Evolutionary conservation across 2,797 vertebrate genomes (phyloP).

Genomic region (Adrianichthys oophorus): DNA sequence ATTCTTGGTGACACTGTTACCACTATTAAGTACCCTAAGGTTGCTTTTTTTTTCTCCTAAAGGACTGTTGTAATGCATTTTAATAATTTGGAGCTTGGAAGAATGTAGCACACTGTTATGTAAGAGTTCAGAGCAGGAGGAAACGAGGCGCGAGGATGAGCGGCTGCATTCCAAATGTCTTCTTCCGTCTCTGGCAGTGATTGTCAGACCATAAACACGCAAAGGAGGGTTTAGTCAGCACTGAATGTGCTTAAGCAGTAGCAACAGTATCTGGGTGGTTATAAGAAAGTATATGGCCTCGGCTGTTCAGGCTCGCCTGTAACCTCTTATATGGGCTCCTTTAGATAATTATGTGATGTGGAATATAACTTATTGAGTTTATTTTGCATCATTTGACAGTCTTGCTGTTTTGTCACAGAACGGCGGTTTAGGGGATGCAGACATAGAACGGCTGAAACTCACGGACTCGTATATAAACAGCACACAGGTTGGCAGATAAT

Average conservation of each 20-base stretch:
- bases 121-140: conserved; percentile 37
- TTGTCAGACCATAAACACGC: conserved; percentile 42
- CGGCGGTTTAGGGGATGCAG: conserved; percentile 90
- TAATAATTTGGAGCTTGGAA: not conserved
- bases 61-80: not conserved
- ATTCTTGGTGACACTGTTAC: not conserved
- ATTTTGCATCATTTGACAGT: not conserved
- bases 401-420: conserved; percentile 75
- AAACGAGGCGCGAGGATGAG: conserved; percentile 39
- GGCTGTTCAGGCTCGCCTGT: conserved; percentile 8
- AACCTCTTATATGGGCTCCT: conserved; percentile 5
- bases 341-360: conserved; percentile 2
- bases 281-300: conserved; percentile 13
- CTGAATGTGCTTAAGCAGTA: conserved; percentile 45
- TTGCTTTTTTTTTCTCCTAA: conserved; percentile 12
- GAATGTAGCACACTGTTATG: conserved; percentile 32
- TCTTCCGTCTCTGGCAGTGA: conserved; percentile 46
- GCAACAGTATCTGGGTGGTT: conserved; percentile 40
- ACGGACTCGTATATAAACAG: conserved; percentile 89
- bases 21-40: not conserved
- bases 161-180: conserved; percentile 46
- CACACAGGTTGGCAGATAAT: conserved; percentile 79
- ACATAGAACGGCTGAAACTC: conserved; percentile 89
- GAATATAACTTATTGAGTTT: not conserved
- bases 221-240: conserved; percentile 35